Conservation (phyloP, 2,113 vertebrate species). For the Chamaetylas fuelleborni region DNA sequence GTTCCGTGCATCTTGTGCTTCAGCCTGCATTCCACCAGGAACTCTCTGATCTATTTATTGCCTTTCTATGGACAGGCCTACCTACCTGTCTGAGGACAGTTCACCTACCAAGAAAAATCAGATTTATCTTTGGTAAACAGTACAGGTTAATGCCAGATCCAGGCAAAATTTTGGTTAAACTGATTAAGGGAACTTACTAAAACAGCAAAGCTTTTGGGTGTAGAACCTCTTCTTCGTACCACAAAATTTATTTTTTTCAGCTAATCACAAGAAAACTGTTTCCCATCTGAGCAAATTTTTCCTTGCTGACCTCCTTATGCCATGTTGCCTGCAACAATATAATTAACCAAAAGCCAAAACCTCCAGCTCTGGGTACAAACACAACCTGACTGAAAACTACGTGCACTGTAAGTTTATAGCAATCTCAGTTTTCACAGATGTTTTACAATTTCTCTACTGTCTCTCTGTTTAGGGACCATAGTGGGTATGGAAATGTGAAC, state of each 20-base stretch:
- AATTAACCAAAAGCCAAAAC: background rate
- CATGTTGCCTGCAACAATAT: background rate
- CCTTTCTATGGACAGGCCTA: background rate
- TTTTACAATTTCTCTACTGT: background rate
- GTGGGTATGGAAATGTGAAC: background rate
- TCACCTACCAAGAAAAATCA: background rate
- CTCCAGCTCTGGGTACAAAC: background rate
- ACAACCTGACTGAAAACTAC: background rate
- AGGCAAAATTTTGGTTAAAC: background rate
- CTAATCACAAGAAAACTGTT: background rate
- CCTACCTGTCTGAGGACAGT: background rate
- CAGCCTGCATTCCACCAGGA: background rate
- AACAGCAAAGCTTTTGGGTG: background rate
- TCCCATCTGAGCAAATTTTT: background rate
- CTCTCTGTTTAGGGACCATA: background rate
- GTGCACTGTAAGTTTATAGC: background rate
- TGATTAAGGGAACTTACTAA: background rate
- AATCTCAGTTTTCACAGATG: background rate
- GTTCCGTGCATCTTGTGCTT: accelerated
- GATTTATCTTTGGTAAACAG: background rate
- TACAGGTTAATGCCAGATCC: background rate
- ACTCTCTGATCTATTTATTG: background rate
- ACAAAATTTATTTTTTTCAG: background rate
- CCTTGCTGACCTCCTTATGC: accelerated
- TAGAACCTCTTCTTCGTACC: background rate